Percentiles rank a stretch among this genome's conserved stretches.
phyloP scores from a whole-genome alignment of 2,113 vertebrate genomes.

The Phyllostomus hastatus region DNA sequence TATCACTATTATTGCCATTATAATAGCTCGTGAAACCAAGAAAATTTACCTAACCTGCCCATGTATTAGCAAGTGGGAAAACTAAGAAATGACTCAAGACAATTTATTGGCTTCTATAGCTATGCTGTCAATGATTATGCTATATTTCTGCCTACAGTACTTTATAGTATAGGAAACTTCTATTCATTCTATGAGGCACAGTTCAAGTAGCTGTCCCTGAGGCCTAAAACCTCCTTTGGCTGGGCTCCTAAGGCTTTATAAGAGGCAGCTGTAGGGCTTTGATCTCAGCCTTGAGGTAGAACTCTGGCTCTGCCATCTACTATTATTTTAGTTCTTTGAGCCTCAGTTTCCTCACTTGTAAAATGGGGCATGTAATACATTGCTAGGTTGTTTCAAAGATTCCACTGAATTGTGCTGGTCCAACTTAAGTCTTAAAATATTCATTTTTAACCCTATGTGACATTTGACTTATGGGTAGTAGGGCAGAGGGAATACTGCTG shows the following conservation, averaged over 20 bases:
- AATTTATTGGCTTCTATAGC: not conserved
- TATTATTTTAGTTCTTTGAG: not conserved
- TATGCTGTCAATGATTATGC: not conserved
- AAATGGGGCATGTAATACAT: not conserved
- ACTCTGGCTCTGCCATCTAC: not conserved
- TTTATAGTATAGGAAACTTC: not conserved
- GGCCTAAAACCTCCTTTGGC: not conserved
- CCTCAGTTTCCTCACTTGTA: not conserved
- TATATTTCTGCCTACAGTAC: not conserved
- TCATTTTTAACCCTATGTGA: not conserved
- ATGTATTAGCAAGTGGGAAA: not conserved
- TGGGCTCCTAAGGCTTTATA: not conserved
- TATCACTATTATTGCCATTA: not conserved
- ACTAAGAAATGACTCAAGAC: not conserved
- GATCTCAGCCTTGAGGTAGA: not conserved
- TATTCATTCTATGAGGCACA: not conserved
- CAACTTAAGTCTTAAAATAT: not conserved
- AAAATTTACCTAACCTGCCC: not conserved
- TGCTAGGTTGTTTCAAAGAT: not conserved
- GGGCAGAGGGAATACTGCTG: not conserved
- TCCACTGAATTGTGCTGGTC: not conserved
- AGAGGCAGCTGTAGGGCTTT: not conserved
- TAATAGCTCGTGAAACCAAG: not conserved
- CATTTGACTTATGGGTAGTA: not conserved
- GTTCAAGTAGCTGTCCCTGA: not conserved